Percentiles rank a stretch among this genome's conserved stretches.
These are phyloP conservation scores for Eriosoma lanigerum DNA, from an alignment of 1,140 invertebrate genomes.

Conservation along the genomic window DNA sequence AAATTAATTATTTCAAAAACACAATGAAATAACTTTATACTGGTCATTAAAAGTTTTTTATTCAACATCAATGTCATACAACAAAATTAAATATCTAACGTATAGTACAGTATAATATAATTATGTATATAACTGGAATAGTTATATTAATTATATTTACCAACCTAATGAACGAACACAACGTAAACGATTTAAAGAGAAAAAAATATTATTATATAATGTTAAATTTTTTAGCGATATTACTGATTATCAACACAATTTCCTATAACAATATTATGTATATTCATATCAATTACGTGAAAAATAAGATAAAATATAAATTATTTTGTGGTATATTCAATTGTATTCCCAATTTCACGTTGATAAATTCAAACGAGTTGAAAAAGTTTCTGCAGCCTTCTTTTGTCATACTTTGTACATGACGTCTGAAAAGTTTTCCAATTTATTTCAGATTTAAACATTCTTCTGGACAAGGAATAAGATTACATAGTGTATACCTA, in stretches of 20 bases:
- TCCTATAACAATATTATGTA: too few species aligned
- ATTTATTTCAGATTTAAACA: constrained; percentile 48
- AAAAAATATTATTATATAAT: too few species aligned
- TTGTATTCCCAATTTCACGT: not conserved
- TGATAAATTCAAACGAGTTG: constrained; percentile 20
- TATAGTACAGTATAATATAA: too few species aligned
- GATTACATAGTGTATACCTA: not conserved
- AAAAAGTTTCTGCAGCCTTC: constrained; percentile 17
- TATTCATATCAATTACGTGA: not conserved
- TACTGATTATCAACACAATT: too few species aligned
- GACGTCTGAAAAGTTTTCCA: constrained; percentile 43
- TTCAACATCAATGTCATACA: not conserved
- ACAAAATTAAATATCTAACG: not conserved
- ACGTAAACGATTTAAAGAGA: too few species aligned
- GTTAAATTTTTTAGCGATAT: too few species aligned
- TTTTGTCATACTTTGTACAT: constrained; percentile 22
- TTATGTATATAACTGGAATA: too few species aligned
- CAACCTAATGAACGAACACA: too few species aligned
- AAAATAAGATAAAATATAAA: not conserved
- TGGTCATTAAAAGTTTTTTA: not conserved
- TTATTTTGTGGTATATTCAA: not conserved
- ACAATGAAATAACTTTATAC: not conserved
- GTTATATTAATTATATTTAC: too few species aligned
- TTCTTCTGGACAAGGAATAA: constrained; percentile 34
- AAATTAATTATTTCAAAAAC: not conserved